Conservation (phyloP, 2,113 vertebrate genomes). For the Cryptoleucopteryx plumbea region DNA sequence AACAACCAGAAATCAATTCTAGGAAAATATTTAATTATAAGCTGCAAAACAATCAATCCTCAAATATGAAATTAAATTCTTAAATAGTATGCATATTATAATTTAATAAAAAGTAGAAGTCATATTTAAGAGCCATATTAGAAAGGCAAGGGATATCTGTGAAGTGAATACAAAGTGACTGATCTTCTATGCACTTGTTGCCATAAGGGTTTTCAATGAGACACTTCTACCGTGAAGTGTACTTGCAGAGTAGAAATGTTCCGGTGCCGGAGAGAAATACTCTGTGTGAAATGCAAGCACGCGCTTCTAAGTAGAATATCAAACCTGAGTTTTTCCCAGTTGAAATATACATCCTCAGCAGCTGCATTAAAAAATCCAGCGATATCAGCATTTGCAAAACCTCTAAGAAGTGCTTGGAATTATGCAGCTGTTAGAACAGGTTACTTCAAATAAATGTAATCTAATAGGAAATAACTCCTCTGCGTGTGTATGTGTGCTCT, state of each 20-base stretch:
- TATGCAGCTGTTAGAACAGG: neutral
- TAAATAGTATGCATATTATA: neutral
- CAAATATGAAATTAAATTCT: neutral
- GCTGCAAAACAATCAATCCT: neutral
- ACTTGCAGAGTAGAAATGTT: neutral
- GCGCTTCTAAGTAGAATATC: neutral
- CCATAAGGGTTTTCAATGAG: neutral
- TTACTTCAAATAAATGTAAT: neutral
- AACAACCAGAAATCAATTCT: neutral
- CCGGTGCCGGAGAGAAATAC: neutral
- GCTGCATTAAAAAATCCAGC: neutral
- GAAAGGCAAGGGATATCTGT: neutral
- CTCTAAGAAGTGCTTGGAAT: neutral
- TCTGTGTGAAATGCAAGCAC: neutral
- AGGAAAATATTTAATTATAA: neutral
- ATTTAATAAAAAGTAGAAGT: neutral
- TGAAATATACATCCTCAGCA: neutral
- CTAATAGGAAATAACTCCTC: neutral
- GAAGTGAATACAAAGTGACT: neutral
- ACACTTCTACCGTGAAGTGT: neutral
- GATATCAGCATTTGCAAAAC: neutral
- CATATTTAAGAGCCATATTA: neutral
- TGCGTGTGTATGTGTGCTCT: accelerated
- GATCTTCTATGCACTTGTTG: neutral
- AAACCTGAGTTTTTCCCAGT: neutral